These are phyloP conservation scores for Nannobrachium achirus DNA, from an alignment of 2,113 vertebrate species.

Conservation along the genomic window DNA sequence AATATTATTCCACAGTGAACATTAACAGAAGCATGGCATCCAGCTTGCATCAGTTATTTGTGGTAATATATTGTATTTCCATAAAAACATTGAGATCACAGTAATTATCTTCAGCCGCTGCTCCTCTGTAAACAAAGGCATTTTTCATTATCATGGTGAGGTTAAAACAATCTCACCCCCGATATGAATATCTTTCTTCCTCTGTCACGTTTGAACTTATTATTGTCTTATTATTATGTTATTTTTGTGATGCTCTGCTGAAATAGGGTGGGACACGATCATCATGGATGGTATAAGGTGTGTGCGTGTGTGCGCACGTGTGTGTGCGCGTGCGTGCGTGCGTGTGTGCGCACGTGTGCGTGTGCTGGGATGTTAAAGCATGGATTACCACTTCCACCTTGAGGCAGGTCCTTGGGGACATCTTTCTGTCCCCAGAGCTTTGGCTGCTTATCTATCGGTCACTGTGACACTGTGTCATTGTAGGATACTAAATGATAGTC, in stretches of 20 bases:
- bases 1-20: too few relatives aligned
- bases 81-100: neutral
- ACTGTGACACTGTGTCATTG: constrained; percentile 48
- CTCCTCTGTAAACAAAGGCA: neutral
- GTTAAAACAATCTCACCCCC: neutral
- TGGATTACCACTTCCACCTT: constrained; percentile 61
- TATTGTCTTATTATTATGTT: neutral
- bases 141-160: neutral
- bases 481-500: constrained; percentile 62
- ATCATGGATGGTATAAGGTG: too few relatives aligned
- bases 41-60: neutral
- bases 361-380: constrained; percentile 41
- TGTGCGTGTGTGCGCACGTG: too few relatives aligned
- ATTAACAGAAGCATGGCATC: too few relatives aligned
- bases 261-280: too few relatives aligned
- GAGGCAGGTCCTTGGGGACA: constrained; percentile 38
- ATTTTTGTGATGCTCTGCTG: neutral
- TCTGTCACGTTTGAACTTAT: too few relatives aligned
- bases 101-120: neutral
- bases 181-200: too few relatives aligned
- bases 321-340: too few relatives aligned
- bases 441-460: constrained; percentile 39
- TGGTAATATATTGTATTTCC: too few relatives aligned
- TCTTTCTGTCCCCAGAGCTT: constrained; percentile 40
- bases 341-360: too few relatives aligned